Conservation (phyloP, 2,113 vertebrate species). For the Dasyornis broadbenti region DNA sequence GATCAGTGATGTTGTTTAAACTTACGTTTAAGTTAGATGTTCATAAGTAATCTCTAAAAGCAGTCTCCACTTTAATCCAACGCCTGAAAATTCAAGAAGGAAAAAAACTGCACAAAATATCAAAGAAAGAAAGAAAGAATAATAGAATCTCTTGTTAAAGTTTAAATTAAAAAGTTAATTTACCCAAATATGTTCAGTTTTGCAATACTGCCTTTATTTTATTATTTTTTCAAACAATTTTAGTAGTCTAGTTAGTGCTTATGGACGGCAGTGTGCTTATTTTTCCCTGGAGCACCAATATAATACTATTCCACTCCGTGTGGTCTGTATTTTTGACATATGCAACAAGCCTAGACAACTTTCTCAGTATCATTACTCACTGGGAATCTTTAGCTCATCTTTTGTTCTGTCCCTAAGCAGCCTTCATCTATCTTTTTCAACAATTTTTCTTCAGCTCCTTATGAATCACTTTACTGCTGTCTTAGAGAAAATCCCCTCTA, state of each 20-base stretch:
- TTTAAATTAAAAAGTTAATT: not conserved
- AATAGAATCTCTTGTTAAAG: not conserved
- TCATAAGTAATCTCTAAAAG: not conserved
- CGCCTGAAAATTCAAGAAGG: not conserved
- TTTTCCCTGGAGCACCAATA: not conserved
- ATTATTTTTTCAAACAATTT: not conserved
- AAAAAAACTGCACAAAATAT: not conserved
- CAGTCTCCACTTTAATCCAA: not conserved
- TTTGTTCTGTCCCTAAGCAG: constrained; percentile 2
- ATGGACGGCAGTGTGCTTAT: not conserved
- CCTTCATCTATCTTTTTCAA: constrained; percentile 20
- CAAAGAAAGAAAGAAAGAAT: not conserved
- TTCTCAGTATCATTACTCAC: constrained; percentile 10
- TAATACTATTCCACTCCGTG: not conserved
- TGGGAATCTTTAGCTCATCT: not conserved
- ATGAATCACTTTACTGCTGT: not conserved
- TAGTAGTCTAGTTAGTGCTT: not conserved
- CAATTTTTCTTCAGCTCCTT: constrained; percentile 7
- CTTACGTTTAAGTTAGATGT: not conserved
- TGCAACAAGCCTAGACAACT: not conserved
- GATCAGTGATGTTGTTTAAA: not conserved
- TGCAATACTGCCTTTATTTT: not conserved
- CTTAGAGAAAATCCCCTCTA: not conserved
- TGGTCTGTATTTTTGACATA: not conserved
- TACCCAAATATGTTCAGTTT: not conserved